Conservation (phyloP, 2,888 invertebrate species). For the Lasioglossum morio region DNA sequence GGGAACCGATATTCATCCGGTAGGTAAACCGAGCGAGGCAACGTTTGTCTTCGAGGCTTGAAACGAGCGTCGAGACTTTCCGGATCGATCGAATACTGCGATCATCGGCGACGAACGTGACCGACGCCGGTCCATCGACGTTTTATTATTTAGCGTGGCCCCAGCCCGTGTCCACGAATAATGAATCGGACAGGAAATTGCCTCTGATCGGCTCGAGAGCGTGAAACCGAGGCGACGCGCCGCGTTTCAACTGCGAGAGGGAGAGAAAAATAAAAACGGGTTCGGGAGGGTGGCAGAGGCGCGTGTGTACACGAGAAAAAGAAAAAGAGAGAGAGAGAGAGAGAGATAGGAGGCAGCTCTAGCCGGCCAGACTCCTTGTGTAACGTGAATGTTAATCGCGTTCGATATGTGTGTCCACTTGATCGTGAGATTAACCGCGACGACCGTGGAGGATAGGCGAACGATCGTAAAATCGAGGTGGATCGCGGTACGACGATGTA, state of each 20-base stretch:
- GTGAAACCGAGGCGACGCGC: slow-evolving; percentile 40
- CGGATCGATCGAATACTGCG: not conserved
- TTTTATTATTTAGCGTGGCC: slow-evolving; percentile 59
- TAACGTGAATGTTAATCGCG: slow-evolving; percentile 64
- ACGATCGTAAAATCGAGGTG: slow-evolving; percentile 43
- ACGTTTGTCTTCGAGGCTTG: not conserved
- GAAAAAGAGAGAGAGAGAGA: not conserved
- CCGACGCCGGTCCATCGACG: slow-evolving; percentile 30
- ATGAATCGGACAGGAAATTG: slow-evolving; percentile 48
- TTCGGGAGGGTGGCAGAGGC: slow-evolving; percentile 8
- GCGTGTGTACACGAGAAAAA: slow-evolving; percentile 3
- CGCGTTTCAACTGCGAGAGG: slow-evolving; percentile 2
- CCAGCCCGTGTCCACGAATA: slow-evolving; percentile 38
- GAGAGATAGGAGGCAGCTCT: not conserved
- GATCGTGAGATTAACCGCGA: slow-evolving; percentile 56
- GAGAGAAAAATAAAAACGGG: not conserved
- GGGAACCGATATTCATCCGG: not conserved
- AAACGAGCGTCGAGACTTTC: not conserved
- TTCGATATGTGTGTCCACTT: slow-evolving; percentile 46
- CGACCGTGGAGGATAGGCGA: slow-evolving; percentile 6
- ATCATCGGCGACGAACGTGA: slow-evolving; percentile 16
- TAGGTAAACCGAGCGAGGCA: not conserved
- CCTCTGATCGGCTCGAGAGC: slow-evolving; percentile 47
- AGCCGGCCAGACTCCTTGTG: slow-evolving; percentile 42
- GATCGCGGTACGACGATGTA: slow-evolving; percentile 21